A percentile compares a stretch with the other conserved stretches of the same genome.
Conservation (phyloP, 1,140 invertebrate species). For the Lerema accius region DNA sequence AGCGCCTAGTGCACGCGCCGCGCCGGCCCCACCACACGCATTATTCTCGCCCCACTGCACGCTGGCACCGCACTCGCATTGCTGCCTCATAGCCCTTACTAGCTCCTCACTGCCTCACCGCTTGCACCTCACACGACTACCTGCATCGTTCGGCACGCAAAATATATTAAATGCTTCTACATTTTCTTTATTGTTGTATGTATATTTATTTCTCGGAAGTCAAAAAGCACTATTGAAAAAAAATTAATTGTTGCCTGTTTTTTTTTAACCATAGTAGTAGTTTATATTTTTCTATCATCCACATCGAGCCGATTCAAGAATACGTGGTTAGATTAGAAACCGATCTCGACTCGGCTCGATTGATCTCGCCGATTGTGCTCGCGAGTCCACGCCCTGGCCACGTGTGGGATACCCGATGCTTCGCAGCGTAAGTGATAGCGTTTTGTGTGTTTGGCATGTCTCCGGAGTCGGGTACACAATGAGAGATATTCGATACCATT, state of each 20-base stretch:
- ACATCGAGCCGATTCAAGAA: slow-evolving; percentile 54
- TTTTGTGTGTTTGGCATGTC: slow-evolving; percentile 84
- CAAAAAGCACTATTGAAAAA: not conserved
- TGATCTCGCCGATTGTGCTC: slow-evolving; percentile 78
- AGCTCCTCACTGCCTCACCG: slow-evolving; percentile 24
- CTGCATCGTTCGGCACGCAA: slow-evolving; percentile 27
- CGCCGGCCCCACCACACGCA: slow-evolving; percentile 48
- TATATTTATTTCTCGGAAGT: slow-evolving; percentile 3
- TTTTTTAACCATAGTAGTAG: slow-evolving; percentile 43
- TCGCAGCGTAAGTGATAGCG: slow-evolving; percentile 83
- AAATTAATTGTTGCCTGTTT: slow-evolving; percentile 35
- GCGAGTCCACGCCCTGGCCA: slow-evolving; percentile 50
- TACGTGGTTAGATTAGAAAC: slow-evolving; percentile 44
- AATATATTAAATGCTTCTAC: slow-evolving; percentile 25
- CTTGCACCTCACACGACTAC: slow-evolving; percentile 21
- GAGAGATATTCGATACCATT: slow-evolving; percentile 98
- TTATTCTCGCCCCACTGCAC: slow-evolving; percentile 25
- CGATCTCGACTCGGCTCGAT: slow-evolving; percentile 76
- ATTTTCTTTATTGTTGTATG: slow-evolving; percentile 19
- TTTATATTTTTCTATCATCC: slow-evolving; percentile 79
- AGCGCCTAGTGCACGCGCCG: slow-evolving; percentile 74
- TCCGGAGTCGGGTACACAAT: slow-evolving; percentile 97
- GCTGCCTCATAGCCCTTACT: slow-evolving; percentile 29
- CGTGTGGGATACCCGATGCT: slow-evolving; percentile 67
- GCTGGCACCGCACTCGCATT: slow-evolving; percentile 25